Evolutionary conservation across 2,797 vertebrate species (phyloP), one percentile per base, ranked within the genome.

Genomic region (Characodon lateralis): DNA sequence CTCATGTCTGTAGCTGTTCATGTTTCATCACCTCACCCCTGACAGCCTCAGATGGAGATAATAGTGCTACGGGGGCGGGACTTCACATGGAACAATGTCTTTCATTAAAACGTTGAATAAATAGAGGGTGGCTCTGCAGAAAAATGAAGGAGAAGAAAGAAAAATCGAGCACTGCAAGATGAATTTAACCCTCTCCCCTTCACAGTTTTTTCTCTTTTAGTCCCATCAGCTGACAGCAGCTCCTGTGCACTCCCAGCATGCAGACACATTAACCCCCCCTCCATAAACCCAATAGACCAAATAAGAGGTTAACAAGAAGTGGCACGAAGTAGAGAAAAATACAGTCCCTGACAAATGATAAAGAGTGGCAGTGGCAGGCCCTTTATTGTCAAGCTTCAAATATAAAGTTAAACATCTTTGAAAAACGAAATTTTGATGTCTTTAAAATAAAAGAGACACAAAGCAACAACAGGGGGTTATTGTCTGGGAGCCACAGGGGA

Each of bases 381-480:
- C 96, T 98, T 98, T 97, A 96, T 97, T 97, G 97, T 97, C 96
- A 94, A 94, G 95, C 96, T 97, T 99, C 96, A 97, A 97, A 98
- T 97, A 96, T 96, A 96, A 98, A 98, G 97, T 98, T 99, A 97
- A 98, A 98, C 96, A 99, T 98, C 97, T 97, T 98, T 97, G 92
- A 92, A 89, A 92, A 94, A 94, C 95, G 95, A 97, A 96, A 97
- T 97, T 97, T 96, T 97, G 97, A 99, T 96, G 97, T 97, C 97
- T 99, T 97, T 98, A 98, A 99, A 99, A 98, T 98, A 97, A 97
- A 97, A 97, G 96, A 95, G 96, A 96, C 97, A 99, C 97, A 99
- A 99, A 98, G 98, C 96, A 98, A 97, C 98, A 98, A 97, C 97
- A 97, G 97, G 98, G 97, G 98, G 97, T 96, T 98, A 98, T 98